Evolutionary conservation across 2,113 vertebrate genomes (phyloP), one percentile per base, ranked within the genome.

Genomic region (Corvus cornix): DNA sequence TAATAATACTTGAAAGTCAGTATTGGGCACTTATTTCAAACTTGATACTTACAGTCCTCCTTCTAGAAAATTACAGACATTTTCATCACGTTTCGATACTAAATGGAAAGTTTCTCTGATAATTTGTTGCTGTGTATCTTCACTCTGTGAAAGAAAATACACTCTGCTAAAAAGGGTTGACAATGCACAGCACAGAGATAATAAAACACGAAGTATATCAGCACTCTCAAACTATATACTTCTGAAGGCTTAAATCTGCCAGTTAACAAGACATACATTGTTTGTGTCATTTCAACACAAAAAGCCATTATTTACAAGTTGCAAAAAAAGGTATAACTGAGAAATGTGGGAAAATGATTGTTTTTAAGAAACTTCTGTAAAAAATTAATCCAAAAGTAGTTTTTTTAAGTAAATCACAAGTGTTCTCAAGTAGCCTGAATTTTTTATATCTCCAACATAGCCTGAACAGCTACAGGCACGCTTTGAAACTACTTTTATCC

Each of bases 81-180:
- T 99, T 97, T 99, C 99, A 94, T 99, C 99, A 96, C 99, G 97
- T 97, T 99, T 99, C 0, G 99, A 99, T 56, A 99, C 99, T 97
- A 99, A 98, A 95, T 99, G 99, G 97, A 99, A 99, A 73, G 99
- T 99, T 98, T 99, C 99, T 97, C 99, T 98, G 98, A 99, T 99
- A 97, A 99, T 99, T 95, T 99, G 99, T 83, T 99, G 99, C 91
- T 99, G 99, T 0, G 98, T 99, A 97, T 99, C 99, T 99, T 99
- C 99, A 97, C 95, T 99, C 99, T 99, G 97, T 30, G 60, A 84
- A 96, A 95, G 62, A 93, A 97, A 89, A 96, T 13, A 66, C 5
- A 84, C 48, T 89, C 84, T 87, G 56, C 24, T 78, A 33, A 80
- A 84, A 44, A 37, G 35, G 14, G 85, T 3, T 27, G 64, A 49